Evolutionary conservation across 2,113 vertebrate genomes (phyloP).

Genomic region (Microcebus jonahi): DNA sequence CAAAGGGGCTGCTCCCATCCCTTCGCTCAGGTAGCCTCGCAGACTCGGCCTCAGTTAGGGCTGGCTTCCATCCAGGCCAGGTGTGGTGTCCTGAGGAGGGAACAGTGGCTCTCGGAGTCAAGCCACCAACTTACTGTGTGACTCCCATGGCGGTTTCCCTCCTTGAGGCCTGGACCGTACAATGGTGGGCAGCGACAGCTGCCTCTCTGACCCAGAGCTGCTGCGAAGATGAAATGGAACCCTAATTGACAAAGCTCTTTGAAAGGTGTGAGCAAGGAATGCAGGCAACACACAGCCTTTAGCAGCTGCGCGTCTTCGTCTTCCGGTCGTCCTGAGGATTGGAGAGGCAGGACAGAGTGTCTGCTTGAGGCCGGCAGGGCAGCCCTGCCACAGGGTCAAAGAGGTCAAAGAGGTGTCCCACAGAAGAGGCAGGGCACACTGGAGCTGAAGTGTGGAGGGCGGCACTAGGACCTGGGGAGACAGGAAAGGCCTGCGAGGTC

Average conservation of each 20-base stretch:
- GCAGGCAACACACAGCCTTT: background rate
- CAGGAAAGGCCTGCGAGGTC: background rate
- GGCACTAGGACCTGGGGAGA: background rate
- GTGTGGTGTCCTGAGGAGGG: accelerated
- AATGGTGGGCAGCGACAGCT: no score
- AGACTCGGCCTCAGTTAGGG: no score
- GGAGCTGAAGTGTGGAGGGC: no score
- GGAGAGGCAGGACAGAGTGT: background rate
- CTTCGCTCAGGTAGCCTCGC: background rate
- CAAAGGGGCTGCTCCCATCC: background rate
- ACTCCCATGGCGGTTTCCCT: background rate
- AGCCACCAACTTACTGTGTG: background rate
- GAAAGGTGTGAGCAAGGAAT: background rate
- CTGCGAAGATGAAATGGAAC: background rate
- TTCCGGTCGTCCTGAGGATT: background rate
- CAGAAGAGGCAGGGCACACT: accelerated
- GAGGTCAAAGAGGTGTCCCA: accelerated
- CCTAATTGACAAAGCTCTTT: background rate
- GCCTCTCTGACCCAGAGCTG: background rate
- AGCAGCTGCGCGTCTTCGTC: background rate
- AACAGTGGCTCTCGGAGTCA: accelerated
- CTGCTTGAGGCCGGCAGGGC: accelerated
- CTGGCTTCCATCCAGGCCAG: accelerated
- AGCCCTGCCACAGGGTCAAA: no score
- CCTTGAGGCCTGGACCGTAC: background rate